A percentile compares a stretch with the other conserved stretches of the same genome.
Conservation (phyloP, 2,113 vertebrate genomes). For the Nothobranchius furzeri region DNA sequence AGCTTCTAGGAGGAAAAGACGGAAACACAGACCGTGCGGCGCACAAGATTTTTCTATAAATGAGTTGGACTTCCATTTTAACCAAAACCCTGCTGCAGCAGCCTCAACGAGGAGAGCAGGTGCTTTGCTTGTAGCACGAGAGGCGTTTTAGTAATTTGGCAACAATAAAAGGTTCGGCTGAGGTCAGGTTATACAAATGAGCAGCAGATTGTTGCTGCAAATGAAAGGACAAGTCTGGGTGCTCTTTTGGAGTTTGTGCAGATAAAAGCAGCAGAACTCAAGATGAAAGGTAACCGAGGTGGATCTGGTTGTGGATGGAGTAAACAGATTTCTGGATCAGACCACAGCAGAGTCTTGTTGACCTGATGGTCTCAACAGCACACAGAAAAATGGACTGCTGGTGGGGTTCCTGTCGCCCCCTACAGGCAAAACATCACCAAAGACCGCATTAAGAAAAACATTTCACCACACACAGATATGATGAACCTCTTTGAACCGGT, state of each 20-base stretch:
- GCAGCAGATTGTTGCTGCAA: conserved; percentile 14
- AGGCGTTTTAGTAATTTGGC: conserved; percentile 6
- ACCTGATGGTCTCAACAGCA: conserved; percentile 1
- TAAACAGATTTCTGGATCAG: background rate
- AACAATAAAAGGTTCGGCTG: conserved; percentile 6
- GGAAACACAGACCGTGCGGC: background rate
- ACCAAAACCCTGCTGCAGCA: background rate
- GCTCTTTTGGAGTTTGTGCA: background rate
- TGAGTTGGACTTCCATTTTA: conserved; percentile 2
- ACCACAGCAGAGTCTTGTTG: background rate
- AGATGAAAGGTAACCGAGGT: background rate
- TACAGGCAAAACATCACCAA: conserved; percentile 10
- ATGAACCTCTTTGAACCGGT: background rate
- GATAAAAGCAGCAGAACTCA: no score
- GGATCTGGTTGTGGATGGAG: background rate
- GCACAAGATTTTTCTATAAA: background rate
- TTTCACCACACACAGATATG: background rate
- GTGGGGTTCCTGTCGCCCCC: background rate
- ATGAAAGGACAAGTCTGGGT: background rate
- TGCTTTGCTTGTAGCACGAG: background rate
- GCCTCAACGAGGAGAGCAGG: background rate
- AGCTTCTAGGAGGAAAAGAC: background rate
- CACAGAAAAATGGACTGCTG: background rate
- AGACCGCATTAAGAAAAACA: background rate
- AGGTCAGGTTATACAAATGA: conserved; percentile 15